Conservation (phyloP, 2,113 vertebrate species). For the Tyto alba region DNA sequence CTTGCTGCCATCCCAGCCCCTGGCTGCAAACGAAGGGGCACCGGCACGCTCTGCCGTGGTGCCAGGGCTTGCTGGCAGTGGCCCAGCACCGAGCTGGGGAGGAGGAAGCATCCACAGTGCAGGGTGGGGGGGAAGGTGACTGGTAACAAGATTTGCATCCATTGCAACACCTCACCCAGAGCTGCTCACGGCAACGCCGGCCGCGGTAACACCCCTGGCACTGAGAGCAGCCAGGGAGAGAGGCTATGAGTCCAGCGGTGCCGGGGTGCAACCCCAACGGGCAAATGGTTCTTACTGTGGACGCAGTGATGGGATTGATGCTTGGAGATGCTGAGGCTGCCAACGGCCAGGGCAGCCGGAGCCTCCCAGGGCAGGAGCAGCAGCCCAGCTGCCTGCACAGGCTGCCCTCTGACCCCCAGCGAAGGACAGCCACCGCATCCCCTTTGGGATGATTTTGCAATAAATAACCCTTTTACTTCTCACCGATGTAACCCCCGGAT, state of each 20-base stretch:
- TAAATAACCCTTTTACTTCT: neutral
- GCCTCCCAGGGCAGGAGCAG: neutral
- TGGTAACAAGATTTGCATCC: neutral
- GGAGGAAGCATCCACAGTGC: fast-evolving
- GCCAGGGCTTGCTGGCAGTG: neutral
- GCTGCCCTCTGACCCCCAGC: neutral
- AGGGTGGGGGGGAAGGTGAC: neutral
- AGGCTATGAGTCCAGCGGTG: neutral
- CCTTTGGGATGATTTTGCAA: neutral
- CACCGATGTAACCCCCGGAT: fast-evolving
- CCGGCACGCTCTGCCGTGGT: fast-evolving
- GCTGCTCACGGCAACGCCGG: fast-evolving
- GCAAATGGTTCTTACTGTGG: neutral
- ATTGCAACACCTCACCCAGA: fast-evolving
- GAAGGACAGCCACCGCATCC: neutral
- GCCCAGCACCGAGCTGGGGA: neutral
- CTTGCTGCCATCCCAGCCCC: neutral
- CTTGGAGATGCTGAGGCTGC: neutral
- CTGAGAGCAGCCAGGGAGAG: fast-evolving
- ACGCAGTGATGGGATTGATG: neutral
- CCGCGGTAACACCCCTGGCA: fast-evolving
- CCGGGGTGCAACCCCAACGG: fast-evolving
- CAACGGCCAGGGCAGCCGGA: fast-evolving
- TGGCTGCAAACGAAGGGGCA: neutral
- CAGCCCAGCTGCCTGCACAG: neutral